Evolutionary conservation across 2,113 vertebrate species (phyloP).

Genomic region (Hipposideros armiger): DNA sequence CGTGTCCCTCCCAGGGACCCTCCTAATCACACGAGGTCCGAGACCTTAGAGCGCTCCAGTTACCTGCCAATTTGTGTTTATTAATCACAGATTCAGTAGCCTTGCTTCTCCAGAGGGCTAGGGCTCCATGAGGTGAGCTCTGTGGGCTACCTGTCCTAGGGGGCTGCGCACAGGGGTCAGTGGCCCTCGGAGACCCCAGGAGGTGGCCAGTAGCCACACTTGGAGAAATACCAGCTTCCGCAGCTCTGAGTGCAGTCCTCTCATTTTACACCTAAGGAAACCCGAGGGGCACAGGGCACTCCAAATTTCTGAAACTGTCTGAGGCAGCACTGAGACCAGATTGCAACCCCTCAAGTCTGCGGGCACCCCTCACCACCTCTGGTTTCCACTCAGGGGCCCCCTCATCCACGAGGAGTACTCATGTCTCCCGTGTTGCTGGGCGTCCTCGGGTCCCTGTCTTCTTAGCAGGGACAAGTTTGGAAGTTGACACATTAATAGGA

Average conservation of each 20-base stretch:
- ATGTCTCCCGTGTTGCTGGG: background rate
- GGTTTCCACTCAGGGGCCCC: background rate
- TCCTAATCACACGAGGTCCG: fast-evolving
- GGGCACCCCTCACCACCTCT: background rate
- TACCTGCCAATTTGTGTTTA: background rate
- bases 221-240: too few relatives aligned
- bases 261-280: background rate
- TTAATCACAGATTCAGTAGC: background rate
- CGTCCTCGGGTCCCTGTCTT: background rate
- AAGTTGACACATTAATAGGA: background rate
- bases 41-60: background rate
- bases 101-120: background rate
- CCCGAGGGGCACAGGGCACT: background rate
- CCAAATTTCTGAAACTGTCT: background rate
- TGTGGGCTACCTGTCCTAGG: background rate
- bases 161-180: background rate
- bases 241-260: background rate
- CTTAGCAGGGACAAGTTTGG: background rate
- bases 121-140: background rate
- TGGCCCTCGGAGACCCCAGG: background rate
- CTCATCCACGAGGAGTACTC: background rate
- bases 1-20: background rate
- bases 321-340: background rate
- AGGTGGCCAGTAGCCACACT: background rate
- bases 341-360: background rate